Evolutionary conservation across 2,113 vertebrate species (phyloP), one percentile per base, ranked within the genome.

Genomic region (Callocephalon fimbriatum): DNA sequence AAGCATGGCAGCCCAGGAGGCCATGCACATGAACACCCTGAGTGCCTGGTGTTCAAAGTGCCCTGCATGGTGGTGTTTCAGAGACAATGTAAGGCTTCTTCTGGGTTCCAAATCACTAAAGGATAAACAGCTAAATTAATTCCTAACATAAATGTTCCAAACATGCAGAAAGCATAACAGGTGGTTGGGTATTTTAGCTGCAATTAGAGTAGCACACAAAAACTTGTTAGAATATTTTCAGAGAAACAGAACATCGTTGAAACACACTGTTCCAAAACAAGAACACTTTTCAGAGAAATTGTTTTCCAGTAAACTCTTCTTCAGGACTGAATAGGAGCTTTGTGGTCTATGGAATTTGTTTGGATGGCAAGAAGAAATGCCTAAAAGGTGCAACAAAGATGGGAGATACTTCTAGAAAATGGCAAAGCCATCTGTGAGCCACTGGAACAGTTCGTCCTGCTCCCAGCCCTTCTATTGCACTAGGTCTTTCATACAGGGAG

Each of bases 151-250:
- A 90, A 68, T 90, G 87, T 86, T 89, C 67, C 44, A 56, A 61
- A 84, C 37, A 92, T 68, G 44, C 14, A 65, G 29, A 44, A 94
- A 90, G 25, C 0, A 0, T 47, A 86, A 71, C 67, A 95, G 68
- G 92, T 96, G 63, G 50, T 50, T 86, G 42, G 77, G 45, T 59
- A 15, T 67, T 53, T 77, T 62, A 85, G 37, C 44, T 75, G 31
- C 62, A 93, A 94, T 96, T 93, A 96, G 40, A 73, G 29, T 13
- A 65, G 59, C 32, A 53, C 9, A 54, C 12, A 84, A 71, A 95
- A 88, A 80, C 12, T 50, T 74, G 65, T 62, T 73, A 76, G 71
- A 48, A 48, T 32, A 29, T 88, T 88, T 92, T 86, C 71, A 71
- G 35, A 27, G 71, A 90, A 90, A 42, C 0, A 59, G 61, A 75